Base-by-base conservation (phyloP, 2,797 vertebrate genomes). In the Astyanax mexicanus region DNA sequence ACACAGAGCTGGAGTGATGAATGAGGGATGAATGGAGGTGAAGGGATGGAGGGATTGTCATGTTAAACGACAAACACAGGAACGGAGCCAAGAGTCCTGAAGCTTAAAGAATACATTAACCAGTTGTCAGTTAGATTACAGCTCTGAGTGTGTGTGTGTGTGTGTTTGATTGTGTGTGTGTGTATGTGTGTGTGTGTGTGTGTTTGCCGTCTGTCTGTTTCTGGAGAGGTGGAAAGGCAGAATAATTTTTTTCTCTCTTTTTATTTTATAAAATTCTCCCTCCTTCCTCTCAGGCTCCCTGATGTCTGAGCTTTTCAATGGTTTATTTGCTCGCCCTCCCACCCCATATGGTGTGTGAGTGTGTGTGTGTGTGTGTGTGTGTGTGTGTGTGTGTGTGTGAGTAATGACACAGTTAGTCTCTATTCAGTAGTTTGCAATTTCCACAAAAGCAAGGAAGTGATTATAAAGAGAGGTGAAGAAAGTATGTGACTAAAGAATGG, bases 41-140 rank as follows among this genome's bases (percentile, higher is more conserved):
- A 62, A 27, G 38, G 42, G 62, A 61, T 71, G 29, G 69, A n/a
- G n/a, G 65, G 73, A 35, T 57, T 74, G 38, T 70, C 51, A 54
- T 12, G 72, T 58, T 75, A 70, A 75, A 66, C 21, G 74, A 62
- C 66, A 73, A 74, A 80, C 66, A 44, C 71, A 74, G 54, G 47
- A 71, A 5, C 64, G 60, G 74, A 27, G 42, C 9, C 15, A 58
- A 40, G 23, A 37, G 37, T 29, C 13, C 40, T 13, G 11, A 15
- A 45, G 54, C 52, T 10, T 67, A 32, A 44, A 45, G 62, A 78
- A 75, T 51, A 4, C 49, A 73, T 80, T 78, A 58, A 60, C 58
- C 47, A 75, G 72, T 25, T 70, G 74, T 77, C 77, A 82, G 74
- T 77, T 69, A 80, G 45, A 73, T 61, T 58, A 71, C 54, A 37